These are phyloP conservation scores for Morpho deidamia DNA, from an alignment of 2,888 invertebrate species.

Conservation along the genomic window DNA sequence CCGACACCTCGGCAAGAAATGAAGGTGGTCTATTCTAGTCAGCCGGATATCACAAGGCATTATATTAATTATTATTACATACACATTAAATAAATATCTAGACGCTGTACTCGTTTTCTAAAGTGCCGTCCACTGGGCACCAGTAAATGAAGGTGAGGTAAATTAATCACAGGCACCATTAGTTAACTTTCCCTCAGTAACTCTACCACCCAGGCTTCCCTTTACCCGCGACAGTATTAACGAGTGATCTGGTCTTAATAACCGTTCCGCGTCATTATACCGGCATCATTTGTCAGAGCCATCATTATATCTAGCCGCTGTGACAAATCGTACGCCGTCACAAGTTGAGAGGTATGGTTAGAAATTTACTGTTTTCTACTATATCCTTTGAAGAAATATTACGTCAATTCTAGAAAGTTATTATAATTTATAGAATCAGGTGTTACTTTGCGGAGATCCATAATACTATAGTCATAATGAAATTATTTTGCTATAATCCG, in stretches of 20 bases:
- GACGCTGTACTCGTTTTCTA: neutral
- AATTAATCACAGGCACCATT: slow-evolving; percentile 19
- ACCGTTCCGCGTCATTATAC: slow-evolving; percentile 41
- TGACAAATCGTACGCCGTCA: slow-evolving; percentile 27
- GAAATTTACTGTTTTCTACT: too few species aligned
- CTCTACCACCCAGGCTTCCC: slow-evolving; percentile 33
- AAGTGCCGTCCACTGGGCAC: neutral
- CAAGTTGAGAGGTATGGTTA: too few species aligned
- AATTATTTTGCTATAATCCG: too few species aligned
- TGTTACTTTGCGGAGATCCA: too few species aligned
- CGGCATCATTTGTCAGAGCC: slow-evolving; percentile 41
- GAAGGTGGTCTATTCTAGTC: too few species aligned
- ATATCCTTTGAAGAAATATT: too few species aligned
- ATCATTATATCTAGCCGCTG: slow-evolving; percentile 34
- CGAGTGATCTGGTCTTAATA: slow-evolving; percentile 32
- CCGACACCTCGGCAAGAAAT: too few species aligned
- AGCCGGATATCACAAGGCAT: too few species aligned
- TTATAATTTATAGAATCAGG: too few species aligned
- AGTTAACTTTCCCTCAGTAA: slow-evolving; percentile 15
- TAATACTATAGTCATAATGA: too few species aligned
- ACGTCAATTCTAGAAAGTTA: too few species aligned
- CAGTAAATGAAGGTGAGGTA: slow-evolving; percentile 5
- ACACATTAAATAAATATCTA: neutral
- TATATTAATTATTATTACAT: neutral
- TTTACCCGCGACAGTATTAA: slow-evolving; percentile 24